Percentiles rank a stretch among this genome's conserved stretches.
These are phyloP conservation scores for Siphlonurus alternatus DNA, from an alignment of 2,888 invertebrate genomes.

Conservation along the genomic window DNA sequence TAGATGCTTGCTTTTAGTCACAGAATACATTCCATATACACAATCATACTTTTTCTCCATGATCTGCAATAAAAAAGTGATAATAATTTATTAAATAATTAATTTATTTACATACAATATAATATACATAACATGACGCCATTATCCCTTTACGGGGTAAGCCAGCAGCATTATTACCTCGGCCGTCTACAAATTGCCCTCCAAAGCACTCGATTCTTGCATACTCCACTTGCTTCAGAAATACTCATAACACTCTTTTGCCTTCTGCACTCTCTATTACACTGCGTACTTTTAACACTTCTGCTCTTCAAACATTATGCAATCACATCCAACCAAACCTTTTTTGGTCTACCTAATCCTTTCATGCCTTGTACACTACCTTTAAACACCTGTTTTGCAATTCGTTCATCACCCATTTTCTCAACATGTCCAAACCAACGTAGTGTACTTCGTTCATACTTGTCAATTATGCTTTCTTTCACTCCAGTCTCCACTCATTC, in stretches of 20 bases:
- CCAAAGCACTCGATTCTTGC: neutral
- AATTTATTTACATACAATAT: neutral
- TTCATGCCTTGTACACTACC: too few relatives aligned
- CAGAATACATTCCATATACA: too few relatives aligned
- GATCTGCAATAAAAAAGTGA: too few relatives aligned
- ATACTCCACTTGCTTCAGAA: neutral
- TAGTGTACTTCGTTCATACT: too few relatives aligned
- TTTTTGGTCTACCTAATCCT: conserved; percentile 8
- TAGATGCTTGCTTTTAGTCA: too few relatives aligned
- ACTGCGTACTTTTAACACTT: neutral
- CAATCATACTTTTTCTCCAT: too few relatives aligned
- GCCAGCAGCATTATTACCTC: neutral
- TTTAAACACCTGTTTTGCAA: too few relatives aligned
- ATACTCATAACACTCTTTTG: neutral
- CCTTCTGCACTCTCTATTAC: neutral
- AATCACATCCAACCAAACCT: neutral
- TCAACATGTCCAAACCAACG: too few relatives aligned
- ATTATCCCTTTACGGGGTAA: neutral
- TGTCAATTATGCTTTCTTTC: too few relatives aligned
- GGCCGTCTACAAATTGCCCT: neutral
- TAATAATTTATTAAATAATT: too few relatives aligned
- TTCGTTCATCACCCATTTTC: too few relatives aligned
- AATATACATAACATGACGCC: neutral
- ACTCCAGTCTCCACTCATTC: conserved; percentile 14
- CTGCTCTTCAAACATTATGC: neutral